Percentiles rank a stretch among this genome's conserved stretches.
Evolutionary conservation across 2,113 vertebrate genomes (phyloP).

Genomic region (Pipra filicauda): DNA sequence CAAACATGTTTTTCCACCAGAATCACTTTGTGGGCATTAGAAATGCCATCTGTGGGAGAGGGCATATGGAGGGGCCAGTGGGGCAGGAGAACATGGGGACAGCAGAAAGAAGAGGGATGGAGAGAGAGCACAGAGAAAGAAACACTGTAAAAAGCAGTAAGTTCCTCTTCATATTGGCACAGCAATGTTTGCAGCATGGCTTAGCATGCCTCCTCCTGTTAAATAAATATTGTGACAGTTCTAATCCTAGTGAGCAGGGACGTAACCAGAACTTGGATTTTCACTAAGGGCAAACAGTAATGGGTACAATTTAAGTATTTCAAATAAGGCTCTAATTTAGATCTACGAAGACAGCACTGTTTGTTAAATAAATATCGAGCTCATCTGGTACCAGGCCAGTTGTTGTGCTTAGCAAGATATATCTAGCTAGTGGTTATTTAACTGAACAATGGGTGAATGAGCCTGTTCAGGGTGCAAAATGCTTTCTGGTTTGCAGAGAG

Average conservation of each 20-base stretch:
- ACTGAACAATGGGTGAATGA: constrained; percentile 29
- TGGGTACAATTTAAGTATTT: constrained; percentile 60
- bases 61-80: not conserved
- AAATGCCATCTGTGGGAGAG: not conserved
- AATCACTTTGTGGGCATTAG: not conserved
- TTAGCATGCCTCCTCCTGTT: constrained; percentile 65
- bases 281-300: constrained; percentile 66
- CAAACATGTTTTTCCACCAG: not conserved
- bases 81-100: not conserved
- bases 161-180: constrained; percentile 59
- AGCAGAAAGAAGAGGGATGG: not conserved
- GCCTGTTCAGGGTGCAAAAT: not conserved
- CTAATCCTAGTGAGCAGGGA: constrained; percentile 64
- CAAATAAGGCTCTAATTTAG: constrained; percentile 65
- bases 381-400: constrained; percentile 63
- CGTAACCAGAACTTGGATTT: constrained; percentile 67
- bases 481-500: not conserved
- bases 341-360: constrained; percentile 42
- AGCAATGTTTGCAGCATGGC: constrained; percentile 67
- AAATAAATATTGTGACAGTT: constrained; percentile 76
- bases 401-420: constrained; percentile 48
- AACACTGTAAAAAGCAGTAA: constrained; percentile 22
- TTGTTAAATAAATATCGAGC: constrained; percentile 67
- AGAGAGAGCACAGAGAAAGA: not conserved
- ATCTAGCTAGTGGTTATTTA: constrained; percentile 48